Evolutionary conservation across 1,140 invertebrate genomes (phyloP).

Genomic region (Drosophila ercepeae): DNA sequence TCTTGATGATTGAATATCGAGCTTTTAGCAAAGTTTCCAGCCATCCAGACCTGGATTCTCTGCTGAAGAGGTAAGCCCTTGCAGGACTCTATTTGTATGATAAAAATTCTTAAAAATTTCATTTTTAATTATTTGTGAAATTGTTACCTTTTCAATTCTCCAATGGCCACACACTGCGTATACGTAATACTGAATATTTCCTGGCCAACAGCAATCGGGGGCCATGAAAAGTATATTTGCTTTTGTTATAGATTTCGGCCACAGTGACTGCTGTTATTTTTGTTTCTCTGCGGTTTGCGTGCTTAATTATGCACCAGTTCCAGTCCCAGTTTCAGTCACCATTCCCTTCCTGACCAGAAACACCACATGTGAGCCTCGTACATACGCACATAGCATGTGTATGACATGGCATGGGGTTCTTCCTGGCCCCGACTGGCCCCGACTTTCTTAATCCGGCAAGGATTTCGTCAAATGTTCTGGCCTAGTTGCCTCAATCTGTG

Average conservation of each 20-base stretch:
- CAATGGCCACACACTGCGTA: slow-evolving; percentile 10
- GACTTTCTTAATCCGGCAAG: slow-evolving; percentile 10
- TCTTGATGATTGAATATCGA: background rate
- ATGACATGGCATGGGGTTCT: background rate
- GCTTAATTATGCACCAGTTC: slow-evolving; percentile 70
- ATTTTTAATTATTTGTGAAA: slow-evolving; percentile 40
- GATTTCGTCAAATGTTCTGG: slow-evolving; percentile 42
- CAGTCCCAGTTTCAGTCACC: background rate
- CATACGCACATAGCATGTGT: slow-evolving; percentile 1
- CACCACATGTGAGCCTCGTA: slow-evolving; percentile 17
- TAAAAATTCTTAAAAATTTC: slow-evolving; percentile 30
- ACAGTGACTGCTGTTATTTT: slow-evolving; percentile 19
- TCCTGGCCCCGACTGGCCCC: slow-evolving; percentile 1
- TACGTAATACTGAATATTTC: slow-evolving; percentile 14
- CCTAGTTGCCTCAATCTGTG: slow-evolving; percentile 41
- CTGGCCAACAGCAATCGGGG: slow-evolving; percentile 8
- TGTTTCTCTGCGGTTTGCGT: slow-evolving; percentile 45
- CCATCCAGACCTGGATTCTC: too few species aligned
- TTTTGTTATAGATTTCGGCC: slow-evolving; percentile 32
- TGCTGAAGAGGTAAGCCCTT: too few species aligned
- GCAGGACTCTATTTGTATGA: slow-evolving; percentile 1
- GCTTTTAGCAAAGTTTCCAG: too few species aligned
- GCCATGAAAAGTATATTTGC: slow-evolving; percentile 17
- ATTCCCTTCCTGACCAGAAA: slow-evolving; percentile 7
- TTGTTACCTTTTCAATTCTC: background rate